phyloP scores from a whole-genome alignment of 2,888 invertebrate species.

The Melinopterus prodromus region DNA sequence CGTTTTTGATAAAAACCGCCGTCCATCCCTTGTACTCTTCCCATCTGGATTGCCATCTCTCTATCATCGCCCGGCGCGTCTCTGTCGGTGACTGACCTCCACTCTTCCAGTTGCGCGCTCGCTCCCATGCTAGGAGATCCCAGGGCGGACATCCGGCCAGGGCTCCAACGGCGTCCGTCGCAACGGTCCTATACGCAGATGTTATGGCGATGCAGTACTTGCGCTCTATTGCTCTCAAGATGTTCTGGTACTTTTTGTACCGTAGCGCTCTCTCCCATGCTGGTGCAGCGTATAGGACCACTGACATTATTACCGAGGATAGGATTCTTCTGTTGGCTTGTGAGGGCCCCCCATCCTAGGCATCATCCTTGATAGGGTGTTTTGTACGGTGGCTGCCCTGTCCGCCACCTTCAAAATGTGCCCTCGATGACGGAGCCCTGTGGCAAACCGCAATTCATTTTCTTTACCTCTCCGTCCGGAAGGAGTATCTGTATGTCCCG shows the following conservation, averaged over 20 bases:
- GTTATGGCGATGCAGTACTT: neutral
- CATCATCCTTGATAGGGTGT: slow-evolving; percentile 1
- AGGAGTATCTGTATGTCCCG: too few relatives aligned
- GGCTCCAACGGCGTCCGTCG: neutral
- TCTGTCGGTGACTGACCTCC: too few relatives aligned
- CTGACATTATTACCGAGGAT: neutral
- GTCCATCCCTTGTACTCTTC: too few relatives aligned
- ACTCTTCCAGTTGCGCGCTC: too few relatives aligned
- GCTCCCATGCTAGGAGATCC: too few relatives aligned
- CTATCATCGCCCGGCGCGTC: too few relatives aligned
- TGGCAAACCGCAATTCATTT: too few relatives aligned
- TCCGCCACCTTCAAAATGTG: neutral
- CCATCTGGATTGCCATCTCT: too few relatives aligned
- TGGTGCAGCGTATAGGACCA: slow-evolving; percentile 5
- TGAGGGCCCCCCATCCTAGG: slow-evolving; percentile 9
- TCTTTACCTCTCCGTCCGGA: too few relatives aligned
- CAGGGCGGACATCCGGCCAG: neutral
- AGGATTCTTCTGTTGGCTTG: neutral
- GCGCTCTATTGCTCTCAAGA: neutral
- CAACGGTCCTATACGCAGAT: neutral
- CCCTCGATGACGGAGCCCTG: too few relatives aligned
- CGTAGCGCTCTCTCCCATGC: neutral
- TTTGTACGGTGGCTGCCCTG: neutral
- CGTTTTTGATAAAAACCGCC: too few relatives aligned
- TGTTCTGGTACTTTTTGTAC: neutral